A percentile compares a stretch with the other conserved stretches of the same genome.
phyloP scores from a whole-genome alignment of 1,140 invertebrate genomes.

The Gonioctena quinquepunctata region DNA sequence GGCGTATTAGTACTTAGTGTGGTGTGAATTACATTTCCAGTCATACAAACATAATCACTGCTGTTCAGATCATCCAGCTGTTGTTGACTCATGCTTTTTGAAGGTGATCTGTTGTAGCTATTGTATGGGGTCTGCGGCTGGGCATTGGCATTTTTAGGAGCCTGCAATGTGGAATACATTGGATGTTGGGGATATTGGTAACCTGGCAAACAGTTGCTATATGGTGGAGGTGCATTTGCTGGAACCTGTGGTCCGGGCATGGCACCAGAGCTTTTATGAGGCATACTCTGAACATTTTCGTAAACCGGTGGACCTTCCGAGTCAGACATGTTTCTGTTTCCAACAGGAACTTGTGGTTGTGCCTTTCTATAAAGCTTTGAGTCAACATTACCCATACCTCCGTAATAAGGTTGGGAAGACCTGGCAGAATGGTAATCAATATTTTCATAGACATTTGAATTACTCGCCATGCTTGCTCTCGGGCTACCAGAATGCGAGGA shows the following conservation, averaged over 20 bases:
- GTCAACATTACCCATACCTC: slow-evolving; percentile 57
- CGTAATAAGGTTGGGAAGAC: slow-evolving; percentile 64
- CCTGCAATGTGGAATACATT: slow-evolving; percentile 47
- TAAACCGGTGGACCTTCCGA: slow-evolving; percentile 64
- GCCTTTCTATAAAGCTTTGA: slow-evolving; percentile 50
- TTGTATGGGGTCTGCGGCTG: slow-evolving; percentile 27
- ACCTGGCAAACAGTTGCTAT: slow-evolving; percentile 19
- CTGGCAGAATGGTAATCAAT: slow-evolving; percentile 72
- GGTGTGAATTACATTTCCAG: slow-evolving; percentile 59
- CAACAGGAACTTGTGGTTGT: slow-evolving; percentile 66
- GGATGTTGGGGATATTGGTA: slow-evolving; percentile 33
- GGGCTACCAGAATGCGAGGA: slow-evolving; percentile 68
- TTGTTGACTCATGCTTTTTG: slow-evolving; percentile 42
- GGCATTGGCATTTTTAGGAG: slow-evolving; percentile 14
- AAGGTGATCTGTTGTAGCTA: slow-evolving; percentile 31
- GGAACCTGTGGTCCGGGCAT: slow-evolving; percentile 47
- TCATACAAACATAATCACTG: slow-evolving; percentile 75
- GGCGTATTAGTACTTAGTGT: slow-evolving; percentile 46
- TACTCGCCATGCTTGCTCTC: slow-evolving; percentile 58
- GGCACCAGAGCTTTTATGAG: slow-evolving; percentile 43
- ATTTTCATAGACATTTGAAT: slow-evolving; percentile 77
- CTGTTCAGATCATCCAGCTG: slow-evolving; percentile 65
- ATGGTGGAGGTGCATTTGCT: slow-evolving; percentile 38
- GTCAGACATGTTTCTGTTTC: slow-evolving; percentile 54
- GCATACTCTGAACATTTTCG: slow-evolving; percentile 71